These are phyloP conservation scores for Bombus huntii DNA, from an alignment of 1,140 invertebrate species.

Conservation along the genomic window DNA sequence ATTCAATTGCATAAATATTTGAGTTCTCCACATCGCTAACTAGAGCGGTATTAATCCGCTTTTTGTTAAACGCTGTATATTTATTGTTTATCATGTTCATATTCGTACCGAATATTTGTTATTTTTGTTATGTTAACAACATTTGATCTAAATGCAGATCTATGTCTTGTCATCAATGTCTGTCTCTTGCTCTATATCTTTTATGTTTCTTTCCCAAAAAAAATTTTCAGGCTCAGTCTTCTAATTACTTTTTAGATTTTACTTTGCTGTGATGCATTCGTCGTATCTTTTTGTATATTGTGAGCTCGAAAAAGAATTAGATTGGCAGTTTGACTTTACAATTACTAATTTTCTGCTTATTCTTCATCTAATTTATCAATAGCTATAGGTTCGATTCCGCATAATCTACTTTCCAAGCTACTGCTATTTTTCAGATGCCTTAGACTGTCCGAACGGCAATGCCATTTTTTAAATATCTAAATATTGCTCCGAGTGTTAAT, in stretches of 20 bases:
- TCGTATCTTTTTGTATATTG: neutral
- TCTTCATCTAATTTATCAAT: neutral
- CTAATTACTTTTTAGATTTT: neutral
- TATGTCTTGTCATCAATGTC: neutral
- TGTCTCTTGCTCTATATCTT: neutral
- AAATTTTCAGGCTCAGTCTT: neutral
- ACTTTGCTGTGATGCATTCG: neutral
- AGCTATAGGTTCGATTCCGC: neutral
- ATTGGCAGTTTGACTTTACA: neutral
- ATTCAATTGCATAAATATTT: neutral
- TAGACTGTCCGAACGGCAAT: neutral
- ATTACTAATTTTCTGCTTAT: neutral
- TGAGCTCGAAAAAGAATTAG: neutral
- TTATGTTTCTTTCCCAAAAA: neutral
- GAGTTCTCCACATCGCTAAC: neutral
- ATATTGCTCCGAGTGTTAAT: neutral
- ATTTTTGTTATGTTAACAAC: neutral
- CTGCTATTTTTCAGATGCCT: neutral
- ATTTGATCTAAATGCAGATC: neutral
- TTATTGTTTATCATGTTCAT: neutral
- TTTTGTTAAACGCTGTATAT: neutral
- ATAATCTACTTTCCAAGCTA: conserved; percentile 40
- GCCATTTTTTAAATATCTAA: too few species aligned
- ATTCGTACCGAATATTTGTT: neutral
- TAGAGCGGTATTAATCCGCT: neutral